These are phyloP conservation scores for Oceanodroma tethys DNA, from an alignment of 2,113 vertebrate genomes.

Conservation along the genomic window DNA sequence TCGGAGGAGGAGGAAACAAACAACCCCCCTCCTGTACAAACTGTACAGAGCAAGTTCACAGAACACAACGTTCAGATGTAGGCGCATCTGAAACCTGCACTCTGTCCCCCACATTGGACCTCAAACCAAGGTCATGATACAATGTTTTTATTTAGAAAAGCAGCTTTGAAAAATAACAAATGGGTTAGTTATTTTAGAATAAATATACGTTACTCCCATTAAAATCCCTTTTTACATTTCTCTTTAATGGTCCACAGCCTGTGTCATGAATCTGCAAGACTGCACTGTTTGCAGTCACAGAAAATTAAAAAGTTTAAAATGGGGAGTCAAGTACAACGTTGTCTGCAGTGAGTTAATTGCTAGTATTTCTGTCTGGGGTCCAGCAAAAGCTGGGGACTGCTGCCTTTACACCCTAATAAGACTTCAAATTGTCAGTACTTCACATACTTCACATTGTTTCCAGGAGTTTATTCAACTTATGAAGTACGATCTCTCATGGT, in stretches of 20 bases:
- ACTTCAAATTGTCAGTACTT: background rate
- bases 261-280: background rate
- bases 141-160: background rate
- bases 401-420: background rate
- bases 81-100: background rate
- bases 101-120: background rate
- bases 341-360: background rate
- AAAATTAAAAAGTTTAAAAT: background rate
- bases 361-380: background rate
- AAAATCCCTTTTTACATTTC: background rate
- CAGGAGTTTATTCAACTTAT: background rate
- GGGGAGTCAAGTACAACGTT: background rate
- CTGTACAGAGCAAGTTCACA: background rate
- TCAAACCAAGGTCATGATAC: background rate
- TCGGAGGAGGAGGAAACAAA: background rate
- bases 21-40: background rate
- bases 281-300: background rate
- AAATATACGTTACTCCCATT: background rate
- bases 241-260: background rate
- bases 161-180: constrained; percentile 9
- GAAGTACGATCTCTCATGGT: background rate
- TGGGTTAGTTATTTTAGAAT: background rate
- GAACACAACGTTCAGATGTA: background rate
- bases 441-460: background rate
- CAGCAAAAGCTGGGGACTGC: background rate